These are phyloP conservation scores for Pseudorhombus dupliciocellatus DNA, from an alignment of 2,113 vertebrate species.

Conservation along the genomic window DNA sequence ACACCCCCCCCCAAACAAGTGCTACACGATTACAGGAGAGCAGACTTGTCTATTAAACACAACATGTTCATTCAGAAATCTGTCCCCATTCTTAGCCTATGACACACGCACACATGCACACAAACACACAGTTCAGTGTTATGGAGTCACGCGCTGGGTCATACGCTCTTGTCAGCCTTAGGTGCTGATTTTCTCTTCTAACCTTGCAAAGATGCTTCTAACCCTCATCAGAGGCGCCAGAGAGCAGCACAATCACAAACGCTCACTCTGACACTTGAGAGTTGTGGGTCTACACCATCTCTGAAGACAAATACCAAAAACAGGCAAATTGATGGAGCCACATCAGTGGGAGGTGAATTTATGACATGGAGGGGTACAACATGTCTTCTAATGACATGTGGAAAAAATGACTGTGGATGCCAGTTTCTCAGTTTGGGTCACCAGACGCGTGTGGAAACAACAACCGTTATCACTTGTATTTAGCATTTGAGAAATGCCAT, in stretches of 20 bases:
- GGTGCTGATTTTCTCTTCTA: conserved; percentile 47
- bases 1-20: too few species aligned
- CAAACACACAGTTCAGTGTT: conserved; percentile 51
- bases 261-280: neutral
- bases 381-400: too few species aligned
- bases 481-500: neutral
- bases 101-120: conserved; percentile 12
- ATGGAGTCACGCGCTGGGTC: conserved; percentile 65
- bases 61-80: too few species aligned
- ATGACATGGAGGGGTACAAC: neutral
- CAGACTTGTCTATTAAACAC: too few species aligned
- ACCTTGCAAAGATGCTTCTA: conserved; percentile 46
- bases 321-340: neutral
- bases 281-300: neutral
- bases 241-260: neutral
- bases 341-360: neutral
- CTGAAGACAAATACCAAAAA: neutral
- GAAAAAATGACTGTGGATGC: neutral
- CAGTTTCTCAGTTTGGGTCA: neutral
- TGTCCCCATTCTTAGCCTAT: too few species aligned
- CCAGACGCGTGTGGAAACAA: too few species aligned
- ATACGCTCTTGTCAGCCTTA: conserved; percentile 62
- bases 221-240: conserved; percentile 36
- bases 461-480: neutral
- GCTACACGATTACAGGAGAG: too few species aligned